A percentile compares a stretch with the other conserved stretches of the same genome.
phyloP scores from a whole-genome alignment of 2,888 invertebrate species.

The Pantelozetes paolii region DNA sequence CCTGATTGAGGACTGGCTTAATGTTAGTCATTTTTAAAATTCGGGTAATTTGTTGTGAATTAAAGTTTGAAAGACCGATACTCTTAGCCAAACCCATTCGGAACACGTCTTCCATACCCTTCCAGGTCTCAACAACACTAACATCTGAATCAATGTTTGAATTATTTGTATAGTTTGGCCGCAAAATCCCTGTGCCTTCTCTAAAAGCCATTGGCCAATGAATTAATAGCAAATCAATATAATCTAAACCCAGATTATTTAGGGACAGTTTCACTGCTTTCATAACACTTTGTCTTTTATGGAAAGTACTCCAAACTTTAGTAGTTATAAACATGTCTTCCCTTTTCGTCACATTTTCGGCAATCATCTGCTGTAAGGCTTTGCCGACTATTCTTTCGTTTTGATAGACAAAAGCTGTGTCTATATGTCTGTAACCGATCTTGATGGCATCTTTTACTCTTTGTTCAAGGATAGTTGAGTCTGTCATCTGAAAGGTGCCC shows the following conservation, averaged over 20 bases:
- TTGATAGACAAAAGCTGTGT: conserved; percentile 19
- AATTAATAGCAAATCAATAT: conserved; percentile 51
- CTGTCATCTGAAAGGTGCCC: background rate
- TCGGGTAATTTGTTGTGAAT: conserved; percentile 62
- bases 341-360: background rate
- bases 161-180: background rate
- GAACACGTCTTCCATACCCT: conserved; percentile 32
- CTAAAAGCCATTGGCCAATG: conserved; percentile 52
- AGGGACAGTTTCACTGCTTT: conserved; percentile 43
- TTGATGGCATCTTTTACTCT: background rate
- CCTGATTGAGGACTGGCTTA: conserved; percentile 40
- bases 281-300: conserved; percentile 18
- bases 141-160: background rate
- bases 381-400: conserved; percentile 35
- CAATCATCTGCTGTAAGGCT: conserved; percentile 24
- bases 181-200: background rate
- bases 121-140: conserved; percentile 31
- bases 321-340: conserved; percentile 38
- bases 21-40: background rate
- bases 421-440: background rate
- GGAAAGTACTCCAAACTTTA: conserved; percentile 39
- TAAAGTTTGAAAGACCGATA: conserved; percentile 82
- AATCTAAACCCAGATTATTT: conserved; percentile 49
- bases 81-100: conserved; percentile 63
- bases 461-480: background rate